Evolutionary conservation across 2,888 invertebrate species (phyloP), one percentile per base, ranked within the genome.

Genomic region (Xylota segnis): DNA sequence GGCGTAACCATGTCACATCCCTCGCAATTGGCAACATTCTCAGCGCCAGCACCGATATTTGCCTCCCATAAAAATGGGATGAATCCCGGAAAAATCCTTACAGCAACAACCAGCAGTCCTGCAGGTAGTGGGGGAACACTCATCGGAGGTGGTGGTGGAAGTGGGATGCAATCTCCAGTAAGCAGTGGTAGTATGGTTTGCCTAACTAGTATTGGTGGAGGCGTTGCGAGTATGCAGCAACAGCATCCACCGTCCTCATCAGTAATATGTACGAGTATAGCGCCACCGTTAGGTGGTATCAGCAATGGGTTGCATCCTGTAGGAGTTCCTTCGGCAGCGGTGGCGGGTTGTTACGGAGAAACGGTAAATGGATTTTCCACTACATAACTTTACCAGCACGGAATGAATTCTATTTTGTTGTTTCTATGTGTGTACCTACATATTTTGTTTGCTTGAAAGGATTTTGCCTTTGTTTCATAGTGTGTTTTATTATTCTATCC

Each of bases 1-100:
- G 92, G 92, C 87, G 91, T 92, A 88, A 92, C 92, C 79, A 92
- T 92, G 92, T 92, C 92, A 87, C 92, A 92, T 91, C 92, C 92
- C 89, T 91, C 92, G 89, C 92, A 92, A 89, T 88, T 92, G 90
- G 91, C 91, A 88, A 92, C 92, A 88, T 92, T 92, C 88, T 90
- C 92, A 81, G 89, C 91, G 83, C 89, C 92, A 87, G 91, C 92
- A 77, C 90, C 91, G 70, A 90, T 92, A 88, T 92, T 92, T 87
- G 90, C 92, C 37, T 50, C 74, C 74, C 92, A 92, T 87, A 88
- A 88, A 82, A 88, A 87, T 66, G 82, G 86, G 43, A 82, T 83
- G 77, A 87, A 87, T 78, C 76, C 83, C 43, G 87, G 79, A 68
- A 92, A 92, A 89, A 89, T 91, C 88, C 89, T 92, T 71, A 87